A percentile compares a stretch with the other conserved stretches of the same genome.
Evolutionary conservation across 2,888 invertebrate genomes (phyloP).

Genomic region (Leucania comma): DNA sequence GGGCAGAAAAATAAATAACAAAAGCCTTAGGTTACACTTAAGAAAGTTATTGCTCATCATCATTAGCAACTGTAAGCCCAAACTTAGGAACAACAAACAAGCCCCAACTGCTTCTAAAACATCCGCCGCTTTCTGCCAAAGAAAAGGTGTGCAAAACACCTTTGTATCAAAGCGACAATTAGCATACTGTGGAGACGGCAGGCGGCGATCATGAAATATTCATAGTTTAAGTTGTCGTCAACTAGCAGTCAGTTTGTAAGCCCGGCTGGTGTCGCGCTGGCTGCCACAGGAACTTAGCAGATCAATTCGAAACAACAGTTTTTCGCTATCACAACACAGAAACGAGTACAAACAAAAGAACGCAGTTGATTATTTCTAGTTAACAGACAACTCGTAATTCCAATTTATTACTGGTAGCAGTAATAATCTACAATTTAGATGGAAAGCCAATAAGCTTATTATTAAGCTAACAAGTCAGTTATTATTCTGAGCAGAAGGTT

Average conservation of each 20-base stretch:
- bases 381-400: background rate
- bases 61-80: slow-evolving; percentile 7
- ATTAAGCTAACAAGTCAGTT: slow-evolving; percentile 27
- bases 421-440: slow-evolving; percentile 11
- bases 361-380: background rate
- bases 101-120: slow-evolving; percentile 26
- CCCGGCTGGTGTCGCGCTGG: background rate
- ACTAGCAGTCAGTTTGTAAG: slow-evolving; percentile 12
- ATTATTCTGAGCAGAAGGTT: slow-evolving; percentile 10
- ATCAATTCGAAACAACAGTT: background rate
- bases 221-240: slow-evolving; percentile 40
- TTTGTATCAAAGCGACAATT: slow-evolving; percentile 45
- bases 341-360: background rate
- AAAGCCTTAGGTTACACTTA: background rate
- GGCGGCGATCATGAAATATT: slow-evolving; percentile 59
- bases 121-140: slow-evolving; percentile 17
- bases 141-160: slow-evolving; percentile 13
- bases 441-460: slow-evolving; percentile 15
- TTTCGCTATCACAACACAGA: background rate
- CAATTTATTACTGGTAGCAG: background rate
- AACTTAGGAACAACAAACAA: slow-evolving; percentile 24
- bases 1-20: background rate
- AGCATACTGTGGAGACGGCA: slow-evolving; percentile 39
- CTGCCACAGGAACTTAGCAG: background rate
- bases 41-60: background rate